phyloP scores from a whole-genome alignment of 1,140 invertebrate species.

The Pseudomyrmex cubaensis region DNA sequence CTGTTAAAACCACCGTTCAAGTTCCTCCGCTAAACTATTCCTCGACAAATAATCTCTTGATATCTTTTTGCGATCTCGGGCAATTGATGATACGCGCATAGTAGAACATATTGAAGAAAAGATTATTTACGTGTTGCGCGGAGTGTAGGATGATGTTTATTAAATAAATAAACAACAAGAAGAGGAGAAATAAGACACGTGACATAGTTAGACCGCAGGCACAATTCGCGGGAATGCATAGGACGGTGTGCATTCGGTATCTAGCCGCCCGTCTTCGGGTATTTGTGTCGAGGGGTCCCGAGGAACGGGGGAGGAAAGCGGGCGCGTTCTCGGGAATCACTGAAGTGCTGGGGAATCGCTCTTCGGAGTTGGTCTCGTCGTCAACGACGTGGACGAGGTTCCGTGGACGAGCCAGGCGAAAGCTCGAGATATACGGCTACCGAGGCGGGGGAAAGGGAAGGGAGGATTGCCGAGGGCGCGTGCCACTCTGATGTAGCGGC shows the following conservation, averaged over 20 bases:
- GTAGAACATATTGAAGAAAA: too few relatives aligned
- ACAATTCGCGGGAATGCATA: conserved; percentile 47
- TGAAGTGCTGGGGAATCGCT: conserved; percentile 65
- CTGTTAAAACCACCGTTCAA: conserved; percentile 25
- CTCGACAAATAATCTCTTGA: not conserved
- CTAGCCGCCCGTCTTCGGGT: conserved; percentile 37
- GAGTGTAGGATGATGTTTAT: not conserved
- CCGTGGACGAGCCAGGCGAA: conserved; percentile 41
- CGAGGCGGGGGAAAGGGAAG: not conserved
- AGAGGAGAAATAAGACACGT: not conserved
- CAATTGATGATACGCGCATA: too few relatives aligned
- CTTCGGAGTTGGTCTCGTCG: conserved; percentile 64
- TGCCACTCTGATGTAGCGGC: conserved; percentile 79
- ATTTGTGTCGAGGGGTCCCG: not conserved
- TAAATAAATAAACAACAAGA: not conserved
- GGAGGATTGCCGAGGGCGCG: conserved; percentile 72
- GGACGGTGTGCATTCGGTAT: conserved; percentile 58
- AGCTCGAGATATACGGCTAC: conserved; percentile 24
- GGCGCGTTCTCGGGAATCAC: conserved; percentile 55
- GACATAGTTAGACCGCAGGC: conserved; percentile 3
- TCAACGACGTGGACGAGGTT: conserved; percentile 64
- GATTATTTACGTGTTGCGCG: too few relatives aligned
- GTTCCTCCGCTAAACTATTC: not conserved
- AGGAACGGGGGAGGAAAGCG: not conserved
- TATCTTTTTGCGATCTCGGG: not conserved